phyloP scores from a whole-genome alignment of 2,113 vertebrate genomes.

The Triplophysa tibetana region DNA sequence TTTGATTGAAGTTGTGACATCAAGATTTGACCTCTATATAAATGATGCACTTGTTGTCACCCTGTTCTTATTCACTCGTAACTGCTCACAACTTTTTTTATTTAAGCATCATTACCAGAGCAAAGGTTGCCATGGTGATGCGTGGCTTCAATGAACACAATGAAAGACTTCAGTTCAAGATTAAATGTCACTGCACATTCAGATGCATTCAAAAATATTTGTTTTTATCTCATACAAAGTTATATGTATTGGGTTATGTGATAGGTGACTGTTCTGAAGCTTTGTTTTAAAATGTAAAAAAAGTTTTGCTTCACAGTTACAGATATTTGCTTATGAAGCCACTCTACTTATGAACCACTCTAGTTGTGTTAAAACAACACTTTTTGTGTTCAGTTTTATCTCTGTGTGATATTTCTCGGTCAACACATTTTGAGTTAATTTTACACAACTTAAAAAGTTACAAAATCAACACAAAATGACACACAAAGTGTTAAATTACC shows the following conservation, averaged over 20 bases:
- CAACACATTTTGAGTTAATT: too few species aligned
- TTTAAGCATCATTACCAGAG: neutral
- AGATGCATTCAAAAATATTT: neutral
- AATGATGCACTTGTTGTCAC: neutral
- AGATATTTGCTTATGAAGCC: too few species aligned
- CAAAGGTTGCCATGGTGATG: neutral
- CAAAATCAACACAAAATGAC: too few species aligned
- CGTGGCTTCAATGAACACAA: conserved; percentile 1
- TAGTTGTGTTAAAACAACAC: too few species aligned
- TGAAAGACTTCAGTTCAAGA: conserved; percentile 4
- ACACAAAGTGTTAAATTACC: too few species aligned
- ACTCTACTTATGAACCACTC: too few species aligned
- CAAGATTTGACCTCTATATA: neutral
- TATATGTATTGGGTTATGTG: too few species aligned
- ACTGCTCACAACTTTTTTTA: neutral
- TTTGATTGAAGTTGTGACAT: neutral
- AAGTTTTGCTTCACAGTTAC: too few species aligned
- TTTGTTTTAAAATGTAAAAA: neutral
- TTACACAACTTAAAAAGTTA: too few species aligned
- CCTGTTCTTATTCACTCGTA: conserved; percentile 2
- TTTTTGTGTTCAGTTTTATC: too few species aligned
- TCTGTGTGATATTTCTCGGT: too few species aligned
- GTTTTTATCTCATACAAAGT: neutral
- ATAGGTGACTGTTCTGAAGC: neutral
- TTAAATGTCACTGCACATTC: neutral